Conservation (phyloP, 2,113 vertebrate species). For the Talpa occidentalis region DNA sequence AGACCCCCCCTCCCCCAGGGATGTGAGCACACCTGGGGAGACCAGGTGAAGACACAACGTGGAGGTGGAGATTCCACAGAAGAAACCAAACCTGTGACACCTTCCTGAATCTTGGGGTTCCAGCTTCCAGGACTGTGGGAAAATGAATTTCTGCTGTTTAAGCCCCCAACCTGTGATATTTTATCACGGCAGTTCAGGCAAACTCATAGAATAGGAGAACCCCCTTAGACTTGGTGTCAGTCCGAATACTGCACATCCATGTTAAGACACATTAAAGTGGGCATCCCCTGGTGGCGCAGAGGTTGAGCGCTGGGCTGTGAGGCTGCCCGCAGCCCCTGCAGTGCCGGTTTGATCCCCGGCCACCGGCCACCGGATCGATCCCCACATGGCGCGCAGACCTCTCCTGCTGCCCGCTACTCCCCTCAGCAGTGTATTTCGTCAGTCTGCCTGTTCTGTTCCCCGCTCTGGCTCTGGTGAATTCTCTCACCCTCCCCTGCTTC, state of each 20-base stretch:
- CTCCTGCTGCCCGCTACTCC: no score
- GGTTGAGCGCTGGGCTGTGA: no score
- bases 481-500: no score
- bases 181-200: neutral
- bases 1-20: neutral
- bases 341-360: no score
- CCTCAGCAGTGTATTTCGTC: no score
- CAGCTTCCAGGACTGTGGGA: neutral
- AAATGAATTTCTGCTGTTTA: neutral
- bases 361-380: no score
- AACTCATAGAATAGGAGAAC: neutral
- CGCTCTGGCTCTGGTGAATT: no score
- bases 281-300: no score
- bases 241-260: rapidly evolving
- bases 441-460: no score
- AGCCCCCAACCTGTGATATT: neutral
- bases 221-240: rapidly evolving
- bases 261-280: neutral
- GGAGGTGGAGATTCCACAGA: neutral
- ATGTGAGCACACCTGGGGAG: no score
- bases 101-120: neutral
- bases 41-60: rapidly evolving
- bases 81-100: neutral
- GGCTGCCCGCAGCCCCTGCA: no score
- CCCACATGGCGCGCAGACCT: no score